Conservation (phyloP, 2,797 vertebrate species). For the Graptemys geographica region DNA sequence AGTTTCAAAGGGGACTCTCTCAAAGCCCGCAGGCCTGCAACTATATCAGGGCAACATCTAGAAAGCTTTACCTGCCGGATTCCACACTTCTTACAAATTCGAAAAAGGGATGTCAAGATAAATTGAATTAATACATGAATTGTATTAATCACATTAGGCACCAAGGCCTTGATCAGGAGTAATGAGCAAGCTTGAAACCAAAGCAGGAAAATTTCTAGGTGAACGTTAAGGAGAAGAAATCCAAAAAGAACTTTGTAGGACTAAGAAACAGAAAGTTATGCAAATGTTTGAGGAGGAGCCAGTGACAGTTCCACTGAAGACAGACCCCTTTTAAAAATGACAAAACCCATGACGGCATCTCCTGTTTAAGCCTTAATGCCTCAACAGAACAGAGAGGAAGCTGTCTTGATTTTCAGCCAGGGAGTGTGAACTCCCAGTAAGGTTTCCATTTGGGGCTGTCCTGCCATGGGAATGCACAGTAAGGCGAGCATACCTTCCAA, state of each 20-base stretch:
- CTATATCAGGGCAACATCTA: not conserved
- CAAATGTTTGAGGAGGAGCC: not conserved
- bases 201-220: not conserved
- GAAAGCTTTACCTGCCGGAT: not conserved
- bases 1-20: not conserved
- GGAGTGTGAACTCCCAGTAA: not conserved
- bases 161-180: not conserved
- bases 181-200: not conserved
- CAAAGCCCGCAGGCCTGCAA: not conserved
- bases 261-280: not conserved
- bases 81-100: not conserved
- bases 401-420: not conserved
- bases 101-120: not conserved
- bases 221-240: not conserved
- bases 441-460: not conserved
- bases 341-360: not conserved
- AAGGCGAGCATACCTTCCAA: not conserved
- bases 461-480: not conserved
- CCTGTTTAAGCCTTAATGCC: not conserved
- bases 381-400: not conserved
- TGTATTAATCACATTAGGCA: not conserved
- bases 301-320: not conserved
- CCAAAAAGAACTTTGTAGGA: not conserved
- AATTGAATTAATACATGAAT: not conserved
- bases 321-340: not conserved